A percentile compares a stretch with the other conserved stretches of the same genome.
Evolutionary conservation across 1,140 invertebrate genomes (phyloP).

Genomic region (Papilio aristodemus): DNA sequence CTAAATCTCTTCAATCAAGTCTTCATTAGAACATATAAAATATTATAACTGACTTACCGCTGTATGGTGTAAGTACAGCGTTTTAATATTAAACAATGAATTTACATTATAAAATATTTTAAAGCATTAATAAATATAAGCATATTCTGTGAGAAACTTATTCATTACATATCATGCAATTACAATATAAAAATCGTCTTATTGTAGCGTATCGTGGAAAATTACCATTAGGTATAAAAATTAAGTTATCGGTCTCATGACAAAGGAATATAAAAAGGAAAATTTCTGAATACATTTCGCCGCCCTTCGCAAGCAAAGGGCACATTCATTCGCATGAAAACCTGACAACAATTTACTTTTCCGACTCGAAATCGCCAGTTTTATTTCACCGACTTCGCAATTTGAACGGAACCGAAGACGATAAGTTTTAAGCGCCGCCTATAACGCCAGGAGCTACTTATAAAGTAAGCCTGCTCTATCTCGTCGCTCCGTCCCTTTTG

Average conservation of each 20-base stretch:
- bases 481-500: conserved; percentile 35
- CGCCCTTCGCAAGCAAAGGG: conserved; percentile 6
- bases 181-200: conserved; percentile 8
- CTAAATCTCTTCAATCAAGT: no score
- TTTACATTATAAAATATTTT: no score
- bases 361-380: conserved; percentile 33
- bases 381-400: conserved; percentile 37
- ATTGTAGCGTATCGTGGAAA: background rate
- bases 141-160: background rate
- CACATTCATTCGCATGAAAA: conserved; percentile 28
- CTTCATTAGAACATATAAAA: no score
- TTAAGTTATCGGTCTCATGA: conserved; percentile 19
- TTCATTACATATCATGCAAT: background rate
- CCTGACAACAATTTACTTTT: conserved; percentile 32
- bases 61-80: no score
- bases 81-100: no score
- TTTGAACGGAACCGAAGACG: conserved; percentile 39
- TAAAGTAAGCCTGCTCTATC: conserved; percentile 4
- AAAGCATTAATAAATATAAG: background rate
- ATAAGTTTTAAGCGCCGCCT: conserved; percentile 38
- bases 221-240: conserved; percentile 23
- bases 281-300: conserved; percentile 25
- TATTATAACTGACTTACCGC: no score
- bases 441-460: conserved; percentile 39
- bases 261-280: conserved; percentile 31